Evolutionary conservation across 2,797 vertebrate genomes (phyloP), one percentile per base, ranked within the genome.

Genomic region (Peromyscus melanophrys): DNA sequence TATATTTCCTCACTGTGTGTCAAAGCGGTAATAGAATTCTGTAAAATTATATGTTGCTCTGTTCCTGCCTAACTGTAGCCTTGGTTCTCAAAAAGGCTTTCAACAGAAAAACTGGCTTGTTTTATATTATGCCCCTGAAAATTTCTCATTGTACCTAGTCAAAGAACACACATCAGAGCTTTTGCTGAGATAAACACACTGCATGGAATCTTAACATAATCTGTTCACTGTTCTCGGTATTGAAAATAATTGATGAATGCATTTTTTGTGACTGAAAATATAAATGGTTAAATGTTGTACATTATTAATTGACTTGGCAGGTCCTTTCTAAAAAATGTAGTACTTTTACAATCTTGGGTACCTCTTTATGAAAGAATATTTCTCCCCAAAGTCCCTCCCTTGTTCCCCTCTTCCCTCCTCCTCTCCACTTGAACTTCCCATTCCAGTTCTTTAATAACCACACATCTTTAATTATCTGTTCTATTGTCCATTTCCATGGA

Each of bases 11-110:
- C 0, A 65, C 43, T 8, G 82, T 31, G 27, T 93, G 78, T 80
- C 49, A 97, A 93, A 96, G 31, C 75, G 6, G 91, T 95, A 96
- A 97, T 96, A 96, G 95, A 95, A 97, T 96, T 95, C 69, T 96
- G 23, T 90, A 94, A 97, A 97, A 97, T 95, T 96, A 83, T 95
- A 95, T 89, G 89, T 89, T 96, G 52, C 40, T 96, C 63, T 91
- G 13, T 94, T 91, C 67, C 46, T 94, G 57, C 40, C 49, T 86
- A 93, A 89, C 61, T 83, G 19, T 81, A 93, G n/a, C 57, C 82
- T 87, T 89, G 65, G 93, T 89, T 92, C 80, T 95, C 82, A 91
- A 73, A 96, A 88, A 92, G 19, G 2, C 11, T 96, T 87, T 89
- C 52, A 95, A 49, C 12, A 89, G n/a, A 31, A 95, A 95, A 96